Conservation (phyloP, 92 coral and sea anemone species). For the Zoanthus sansibaricus region DNA sequence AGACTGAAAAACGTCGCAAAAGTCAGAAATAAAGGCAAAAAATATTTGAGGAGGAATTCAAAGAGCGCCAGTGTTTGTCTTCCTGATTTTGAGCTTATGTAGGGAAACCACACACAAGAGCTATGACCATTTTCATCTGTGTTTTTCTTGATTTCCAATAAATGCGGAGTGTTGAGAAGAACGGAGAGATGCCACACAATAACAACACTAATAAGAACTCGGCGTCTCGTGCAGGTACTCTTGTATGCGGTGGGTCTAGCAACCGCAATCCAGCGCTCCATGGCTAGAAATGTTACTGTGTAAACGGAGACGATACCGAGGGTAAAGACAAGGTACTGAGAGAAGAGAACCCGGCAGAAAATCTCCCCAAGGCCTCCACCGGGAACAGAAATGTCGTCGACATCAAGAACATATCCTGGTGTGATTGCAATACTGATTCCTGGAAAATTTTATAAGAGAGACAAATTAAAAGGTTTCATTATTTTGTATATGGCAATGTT, state of each 20-base stretch:
- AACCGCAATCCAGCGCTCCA: slow-evolving; percentile 93
- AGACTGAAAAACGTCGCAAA: slow-evolving; percentile 75
- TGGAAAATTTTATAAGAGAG: neutral
- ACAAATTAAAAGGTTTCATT: too few species aligned
- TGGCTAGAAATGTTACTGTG: slow-evolving; percentile 83
- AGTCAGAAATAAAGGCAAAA: slow-evolving; percentile 72
- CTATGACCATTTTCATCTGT: slow-evolving; percentile 42
- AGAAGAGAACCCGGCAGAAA: slow-evolving; percentile 81
- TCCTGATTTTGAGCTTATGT: slow-evolving; percentile 60
- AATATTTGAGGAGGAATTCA: slow-evolving; percentile 81
- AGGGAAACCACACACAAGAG: slow-evolving; percentile 77
- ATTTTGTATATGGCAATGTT: too few species aligned
- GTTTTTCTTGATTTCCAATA: slow-evolving; percentile 76
- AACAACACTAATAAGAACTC: slow-evolving; percentile 66
- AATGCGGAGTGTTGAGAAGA: slow-evolving; percentile 87
- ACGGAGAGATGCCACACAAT: slow-evolving; percentile 77
- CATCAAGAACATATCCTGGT: slow-evolving; percentile 77
- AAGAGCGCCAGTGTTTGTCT: slow-evolving; percentile 79
- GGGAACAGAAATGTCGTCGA: slow-evolving; percentile 65
- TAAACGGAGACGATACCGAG: slow-evolving; percentile 93
- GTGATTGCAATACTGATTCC: slow-evolving; percentile 82
- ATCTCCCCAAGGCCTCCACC: slow-evolving; percentile 74
- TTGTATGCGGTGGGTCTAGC: slow-evolving; percentile 84
- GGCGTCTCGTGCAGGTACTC: slow-evolving; percentile 61
- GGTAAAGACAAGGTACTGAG: slow-evolving; percentile 89